These are phyloP conservation scores for Eupleurogrammus muticus DNA, from an alignment of 2,797 vertebrate species.

Conservation along the genomic window DNA sequence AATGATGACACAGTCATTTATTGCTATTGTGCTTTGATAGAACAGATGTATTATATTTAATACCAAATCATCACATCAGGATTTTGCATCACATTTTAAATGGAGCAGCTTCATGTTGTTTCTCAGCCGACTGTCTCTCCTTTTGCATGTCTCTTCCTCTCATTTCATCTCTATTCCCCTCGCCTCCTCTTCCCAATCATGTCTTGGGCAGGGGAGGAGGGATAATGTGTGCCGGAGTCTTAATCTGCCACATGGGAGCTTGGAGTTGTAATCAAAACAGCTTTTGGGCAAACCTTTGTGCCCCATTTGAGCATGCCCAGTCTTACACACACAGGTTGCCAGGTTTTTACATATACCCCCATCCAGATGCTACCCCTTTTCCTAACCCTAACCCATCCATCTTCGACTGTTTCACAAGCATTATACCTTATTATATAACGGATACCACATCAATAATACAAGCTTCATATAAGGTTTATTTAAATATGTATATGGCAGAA, in stretches of 20 bases:
- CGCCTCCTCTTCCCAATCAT: constrained; percentile 49
- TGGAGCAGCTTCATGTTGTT: constrained; percentile 2
- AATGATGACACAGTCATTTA: constrained; percentile 18
- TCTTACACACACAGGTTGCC: constrained; percentile 30
- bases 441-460: constrained; percentile 77
- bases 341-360: constrained; percentile 27
- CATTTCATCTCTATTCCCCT: constrained; percentile 21
- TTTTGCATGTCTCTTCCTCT: constrained; percentile 35
- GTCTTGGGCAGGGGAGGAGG: constrained; percentile 49
- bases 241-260: constrained; percentile 72
- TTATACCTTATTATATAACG: constrained; percentile 65
- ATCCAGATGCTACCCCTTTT: constrained; percentile 1
- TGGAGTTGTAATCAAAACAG: constrained; percentile 69
- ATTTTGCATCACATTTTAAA: constrained; percentile 44
- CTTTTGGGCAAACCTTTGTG: constrained; percentile 61
- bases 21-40: constrained; percentile 11
- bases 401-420: constrained; percentile 42
- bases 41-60: constrained; percentile 31
- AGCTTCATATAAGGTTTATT: constrained; percentile 73
- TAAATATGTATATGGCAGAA: constrained; percentile 77
- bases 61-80: constrained; percentile 30
- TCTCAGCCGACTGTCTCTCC: constrained; percentile 3
- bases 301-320: constrained; percentile 57
- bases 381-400: no score
- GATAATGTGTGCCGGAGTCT: constrained; percentile 62